Conservation (phyloP, 2,797 vertebrate species). For the Peromyscus nudipes region DNA sequence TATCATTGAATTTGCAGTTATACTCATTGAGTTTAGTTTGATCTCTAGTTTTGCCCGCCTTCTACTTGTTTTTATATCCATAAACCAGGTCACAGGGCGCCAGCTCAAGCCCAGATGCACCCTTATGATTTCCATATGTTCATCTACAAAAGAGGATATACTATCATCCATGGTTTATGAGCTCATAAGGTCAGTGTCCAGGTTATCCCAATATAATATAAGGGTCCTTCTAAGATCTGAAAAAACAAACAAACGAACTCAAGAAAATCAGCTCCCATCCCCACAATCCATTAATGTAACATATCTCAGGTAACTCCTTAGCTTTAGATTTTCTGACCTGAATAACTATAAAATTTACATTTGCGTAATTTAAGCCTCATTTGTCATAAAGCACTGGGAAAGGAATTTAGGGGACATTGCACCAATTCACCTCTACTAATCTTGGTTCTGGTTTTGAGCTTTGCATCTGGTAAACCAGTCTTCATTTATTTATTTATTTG, state of each 20-base stretch:
- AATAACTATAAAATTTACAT: not conserved
- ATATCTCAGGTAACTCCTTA: not conserved
- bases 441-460: not conserved
- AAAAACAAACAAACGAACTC: not conserved
- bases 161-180: not conserved
- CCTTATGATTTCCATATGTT: not conserved
- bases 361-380: not conserved
- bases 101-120: not conserved
- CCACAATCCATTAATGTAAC: not conserved
- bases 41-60: not conserved
- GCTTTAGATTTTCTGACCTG: not conserved
- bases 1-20: conserved; percentile 33
- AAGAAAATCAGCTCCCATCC: not conserved
- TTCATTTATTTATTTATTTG: not conserved
- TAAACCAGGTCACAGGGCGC: not conserved
- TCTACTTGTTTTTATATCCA: not conserved
- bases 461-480: not conserved
- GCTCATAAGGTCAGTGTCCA: not conserved
- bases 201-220: not conserved
- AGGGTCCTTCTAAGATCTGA: not conserved
- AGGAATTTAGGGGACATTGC: not conserved
- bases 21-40: not conserved
- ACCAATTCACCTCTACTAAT: not conserved
- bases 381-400: not conserved
- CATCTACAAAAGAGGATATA: not conserved